Base-by-base conservation (phyloP, 2,888 invertebrate species). In the Aradus depressus region DNA sequence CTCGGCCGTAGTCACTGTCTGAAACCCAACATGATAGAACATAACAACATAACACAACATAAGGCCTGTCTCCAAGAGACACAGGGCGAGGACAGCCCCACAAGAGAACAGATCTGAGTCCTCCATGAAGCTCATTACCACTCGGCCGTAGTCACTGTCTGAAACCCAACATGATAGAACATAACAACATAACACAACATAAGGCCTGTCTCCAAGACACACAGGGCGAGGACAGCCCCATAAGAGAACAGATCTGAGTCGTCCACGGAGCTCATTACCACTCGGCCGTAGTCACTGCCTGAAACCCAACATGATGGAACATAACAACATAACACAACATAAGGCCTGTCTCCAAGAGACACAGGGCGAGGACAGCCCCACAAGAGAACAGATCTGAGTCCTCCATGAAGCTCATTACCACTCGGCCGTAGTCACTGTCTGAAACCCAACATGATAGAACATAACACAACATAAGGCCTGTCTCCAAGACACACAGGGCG, bases 401-500 rank as follows among this genome's bases (percentile, higher is more conserved):
- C 52, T 67, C 64, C 5, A 59, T 63, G 12, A 75, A 68, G 48
- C 77, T 75, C 35, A 91, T 73, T 12, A 91, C 84, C 62, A 92
- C 75, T 63, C 87, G 84, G 37, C 83, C 79, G 68, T 88, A 90
- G 44, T 78, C 78, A 59, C 79, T 75, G 62, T 75, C 75, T 75
- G 60, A 50, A 67, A n/a, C n/a, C n/a, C n/a, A n/a, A n/a, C n/a
- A n/a, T n/a, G n/a, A n/a, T n/a, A n/a, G n/a, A n/a, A n/a, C n/a
- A n/a, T n/a, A n/a, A n/a, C n/a, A n/a, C n/a, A n/a, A n/a, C n/a
- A n/a, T n/a, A n/a, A 87, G 73, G 50, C 73, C 70, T 21, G 76
- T 75, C 65, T 93, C 90, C 56, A 90, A 71, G 59, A 75, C 74
- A 68, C 93, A 95, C 72, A 91, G 80, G 51, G 77, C 74, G 58